Base-by-base conservation (phyloP, 2,797 vertebrate species). In the Cygnus olor region DNA sequence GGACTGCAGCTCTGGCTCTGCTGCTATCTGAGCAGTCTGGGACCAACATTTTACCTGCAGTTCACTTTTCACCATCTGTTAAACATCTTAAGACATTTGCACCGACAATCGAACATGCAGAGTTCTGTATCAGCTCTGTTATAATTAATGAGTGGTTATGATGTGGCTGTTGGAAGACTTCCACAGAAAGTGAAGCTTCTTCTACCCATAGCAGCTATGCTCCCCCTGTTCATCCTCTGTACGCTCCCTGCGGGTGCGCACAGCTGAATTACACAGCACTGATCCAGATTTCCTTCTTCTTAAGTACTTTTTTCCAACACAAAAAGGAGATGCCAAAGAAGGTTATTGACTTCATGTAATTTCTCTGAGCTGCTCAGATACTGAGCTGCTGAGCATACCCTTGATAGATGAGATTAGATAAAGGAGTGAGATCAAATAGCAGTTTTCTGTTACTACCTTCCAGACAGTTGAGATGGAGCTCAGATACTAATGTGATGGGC, bases 381-480 rank as follows among this genome's bases (percentile, higher is more conserved):
- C 86, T 0, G 0, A 89, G 65, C 81, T 81, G 56, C 90, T 88
- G 79, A 57, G 70, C 66, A 81, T 83, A 74, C n/a, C 84, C 95
- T 81, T 71, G 96, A 88, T 91, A 94, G 93, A 92, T 89, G 93
- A 95, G 94, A 96, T 95, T 95, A 95, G 96, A 95, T 95, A 96
- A 91, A 64, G 68, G 44, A 88, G 85, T 64, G 86, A 96, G 94
- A 95, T 97, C 95, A 96, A 91, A 93, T 95, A 92, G 72, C 95
- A 85, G 90, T 94, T 95, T 95, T 96, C 95, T 95, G 89, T 94
- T 96, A 93, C 95, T 89, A 38, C 70, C 88, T 93, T 96, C 89
- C 95, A 97, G 95, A 94, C 90, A 92, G 94, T 30, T 95, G 87
- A 96, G 90, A 86, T 92, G 79, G 63, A 94, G 81, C 90, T 96